A percentile compares a stretch with the other conserved stretches of the same genome.
Evolutionary conservation across 2,888 invertebrate species (phyloP).

Genomic region (Andrena flavipes): DNA sequence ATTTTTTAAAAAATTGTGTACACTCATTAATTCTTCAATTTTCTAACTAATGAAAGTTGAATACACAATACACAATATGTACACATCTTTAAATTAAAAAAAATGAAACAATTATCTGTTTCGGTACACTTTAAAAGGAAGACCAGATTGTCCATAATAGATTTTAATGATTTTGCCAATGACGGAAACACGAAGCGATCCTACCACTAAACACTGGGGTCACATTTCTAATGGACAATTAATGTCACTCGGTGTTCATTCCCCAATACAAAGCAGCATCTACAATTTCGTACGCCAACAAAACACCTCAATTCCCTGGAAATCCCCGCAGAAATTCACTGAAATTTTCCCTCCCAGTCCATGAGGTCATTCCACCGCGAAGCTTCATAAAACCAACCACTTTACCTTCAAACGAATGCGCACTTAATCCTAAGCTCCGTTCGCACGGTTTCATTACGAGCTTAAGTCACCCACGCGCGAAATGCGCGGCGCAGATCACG

Average conservation of each 20-base stretch:
- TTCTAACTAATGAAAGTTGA: too few species aligned
- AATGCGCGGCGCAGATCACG: not conserved
- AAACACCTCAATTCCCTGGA: conserved; percentile 2
- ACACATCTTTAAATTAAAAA: too few species aligned
- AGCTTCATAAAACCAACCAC: conserved; percentile 29
- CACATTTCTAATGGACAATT: conserved; percentile 8
- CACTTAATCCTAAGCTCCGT: conserved; percentile 13
- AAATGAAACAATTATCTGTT: too few species aligned
- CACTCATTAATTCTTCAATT: too few species aligned
- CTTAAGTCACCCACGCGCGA: not conserved
- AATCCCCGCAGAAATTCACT: not conserved
- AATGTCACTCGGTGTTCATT: conserved; percentile 8
- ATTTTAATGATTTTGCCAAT: too few species aligned
- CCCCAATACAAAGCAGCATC: conserved; percentile 2
- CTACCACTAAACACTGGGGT: not conserved
- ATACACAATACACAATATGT: too few species aligned
- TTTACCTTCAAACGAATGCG: conserved; percentile 40
- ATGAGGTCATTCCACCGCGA: not conserved
- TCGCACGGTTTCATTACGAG: not conserved
- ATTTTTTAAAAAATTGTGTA: too few species aligned
- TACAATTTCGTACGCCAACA: conserved; percentile 11
- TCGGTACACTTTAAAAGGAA: too few species aligned
- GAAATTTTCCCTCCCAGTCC: not conserved
- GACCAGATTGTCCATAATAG: too few species aligned
- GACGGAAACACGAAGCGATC: not conserved